These are phyloP conservation scores for Hoplias malabaricus DNA, from an alignment of 2,113 vertebrate genomes.

Conservation along the genomic window DNA sequence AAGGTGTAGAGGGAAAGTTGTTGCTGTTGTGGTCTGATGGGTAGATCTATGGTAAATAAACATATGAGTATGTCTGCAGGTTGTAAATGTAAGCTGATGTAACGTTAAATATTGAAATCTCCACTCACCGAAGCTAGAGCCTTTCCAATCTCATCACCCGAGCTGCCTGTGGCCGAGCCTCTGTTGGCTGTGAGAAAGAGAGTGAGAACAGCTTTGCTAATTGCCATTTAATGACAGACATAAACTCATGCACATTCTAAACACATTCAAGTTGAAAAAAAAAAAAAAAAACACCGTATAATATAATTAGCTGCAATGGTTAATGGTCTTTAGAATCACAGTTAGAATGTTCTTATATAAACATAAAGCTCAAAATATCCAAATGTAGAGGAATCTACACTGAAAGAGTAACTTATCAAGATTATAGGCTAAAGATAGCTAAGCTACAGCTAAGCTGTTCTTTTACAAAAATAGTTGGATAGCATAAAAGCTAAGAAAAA, in stretches of 20 bases:
- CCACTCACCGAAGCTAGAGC: constrained; percentile 93
- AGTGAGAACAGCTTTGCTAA: constrained; percentile 25
- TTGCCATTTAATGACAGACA: neutral
- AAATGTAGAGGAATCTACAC: too few species aligned
- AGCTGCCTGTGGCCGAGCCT: constrained; percentile 88
- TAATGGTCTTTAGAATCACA: neutral
- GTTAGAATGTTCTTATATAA: neutral
- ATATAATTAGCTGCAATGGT: neutral
- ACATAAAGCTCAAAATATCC: too few species aligned
- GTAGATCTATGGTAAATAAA: constrained; percentile 83
- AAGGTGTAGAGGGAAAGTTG: constrained; percentile 95
- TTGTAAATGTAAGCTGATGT: neutral
- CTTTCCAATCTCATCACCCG: constrained; percentile 96
- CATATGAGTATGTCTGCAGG: neutral
- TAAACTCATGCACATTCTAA: neutral
- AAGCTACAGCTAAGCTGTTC: too few species aligned
- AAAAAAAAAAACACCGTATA: neutral
- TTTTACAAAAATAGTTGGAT: too few species aligned
- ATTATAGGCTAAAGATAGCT: too few species aligned
- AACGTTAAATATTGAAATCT: too few species aligned
- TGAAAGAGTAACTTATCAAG: too few species aligned
- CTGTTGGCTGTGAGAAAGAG: constrained; percentile 76
- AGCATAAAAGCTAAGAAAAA: too few species aligned
- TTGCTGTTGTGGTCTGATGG: constrained; percentile 97
- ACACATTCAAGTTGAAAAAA: neutral